These are phyloP conservation scores for Piezodorus guildinii DNA, from an alignment of 1,140 invertebrate genomes.

Conservation along the genomic window DNA sequence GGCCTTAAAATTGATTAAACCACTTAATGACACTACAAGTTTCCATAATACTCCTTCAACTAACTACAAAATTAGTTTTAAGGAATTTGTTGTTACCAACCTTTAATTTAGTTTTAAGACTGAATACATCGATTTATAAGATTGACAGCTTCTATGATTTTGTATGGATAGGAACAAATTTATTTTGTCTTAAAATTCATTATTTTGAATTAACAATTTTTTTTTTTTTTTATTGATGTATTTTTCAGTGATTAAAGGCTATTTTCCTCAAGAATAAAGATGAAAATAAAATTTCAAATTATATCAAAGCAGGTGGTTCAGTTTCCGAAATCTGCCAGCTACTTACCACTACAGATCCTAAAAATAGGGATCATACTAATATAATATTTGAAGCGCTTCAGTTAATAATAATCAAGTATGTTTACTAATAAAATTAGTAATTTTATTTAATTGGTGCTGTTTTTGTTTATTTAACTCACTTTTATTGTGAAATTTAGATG, in stretches of 20 bases:
- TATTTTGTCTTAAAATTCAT: background rate
- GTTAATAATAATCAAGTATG: slow-evolving; percentile 7
- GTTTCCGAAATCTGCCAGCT: background rate
- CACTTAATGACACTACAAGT: too few relatives aligned
- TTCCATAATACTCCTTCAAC: too few relatives aligned
- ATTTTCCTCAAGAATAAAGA: background rate
- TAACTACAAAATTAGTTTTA: too few relatives aligned
- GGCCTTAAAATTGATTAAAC: too few relatives aligned
- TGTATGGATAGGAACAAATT: too few relatives aligned
- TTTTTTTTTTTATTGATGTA: background rate
- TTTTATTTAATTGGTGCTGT: background rate
- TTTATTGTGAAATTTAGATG: background rate
- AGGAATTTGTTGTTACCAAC: too few relatives aligned
- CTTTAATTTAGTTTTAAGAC: too few relatives aligned
- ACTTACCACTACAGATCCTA: background rate
- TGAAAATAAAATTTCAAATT: background rate
- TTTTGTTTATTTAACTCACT: background rate
- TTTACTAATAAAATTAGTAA: background rate
- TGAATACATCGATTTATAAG: too few relatives aligned
- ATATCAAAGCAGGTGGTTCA: slow-evolving; percentile 1
- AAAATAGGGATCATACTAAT: slow-evolving; percentile 1
- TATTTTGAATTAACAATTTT: background rate
- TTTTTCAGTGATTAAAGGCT: slow-evolving; percentile 3
- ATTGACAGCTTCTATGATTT: too few relatives aligned
- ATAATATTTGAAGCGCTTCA: slow-evolving; percentile 1